These are phyloP conservation scores for Lycodopsis pacificus DNA, from an alignment of 2,797 vertebrate species.

Conservation along the genomic window DNA sequence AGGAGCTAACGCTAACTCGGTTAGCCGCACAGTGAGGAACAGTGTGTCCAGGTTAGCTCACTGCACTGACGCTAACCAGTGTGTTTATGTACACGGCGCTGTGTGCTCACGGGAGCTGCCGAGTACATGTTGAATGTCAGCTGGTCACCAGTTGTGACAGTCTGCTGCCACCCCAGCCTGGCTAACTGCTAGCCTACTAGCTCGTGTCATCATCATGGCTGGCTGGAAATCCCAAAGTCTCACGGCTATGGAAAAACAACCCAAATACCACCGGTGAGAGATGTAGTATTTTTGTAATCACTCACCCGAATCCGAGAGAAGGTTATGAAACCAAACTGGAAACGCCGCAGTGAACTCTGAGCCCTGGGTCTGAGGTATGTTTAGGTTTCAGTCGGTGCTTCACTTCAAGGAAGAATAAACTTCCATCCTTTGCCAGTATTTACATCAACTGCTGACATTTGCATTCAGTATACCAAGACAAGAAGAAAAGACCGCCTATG, in stretches of 20 bases:
- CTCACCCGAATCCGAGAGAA: constrained; percentile 66
- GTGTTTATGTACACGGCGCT: neutral
- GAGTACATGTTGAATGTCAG: constrained; percentile 68
- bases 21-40: constrained; percentile 29
- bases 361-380: constrained; percentile 43
- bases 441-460: neutral
- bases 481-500: neutral
- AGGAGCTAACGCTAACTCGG: constrained; percentile 56
- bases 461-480: neutral
- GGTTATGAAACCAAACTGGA: neutral
- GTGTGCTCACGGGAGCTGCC: constrained; percentile 15
- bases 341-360: constrained; percentile 4
- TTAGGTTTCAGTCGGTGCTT: constrained; percentile 61
- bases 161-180: constrained; percentile 43
- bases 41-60: neutral
- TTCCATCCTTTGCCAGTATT: constrained; percentile 75
- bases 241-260: constrained; percentile 3
- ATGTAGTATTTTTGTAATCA: neutral
- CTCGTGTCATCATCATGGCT: constrained; percentile 71
- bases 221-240: constrained; percentile 65
- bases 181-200: constrained; percentile 71
- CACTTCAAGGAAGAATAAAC: constrained; percentile 80
- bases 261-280: neutral
- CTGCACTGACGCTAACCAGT: neutral
- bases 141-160: constrained; percentile 43